Percentiles rank a stretch among this genome's conserved stretches.
Evolutionary conservation across 2,888 invertebrate genomes (phyloP).

Genomic region (Spicauda simplicius): DNA sequence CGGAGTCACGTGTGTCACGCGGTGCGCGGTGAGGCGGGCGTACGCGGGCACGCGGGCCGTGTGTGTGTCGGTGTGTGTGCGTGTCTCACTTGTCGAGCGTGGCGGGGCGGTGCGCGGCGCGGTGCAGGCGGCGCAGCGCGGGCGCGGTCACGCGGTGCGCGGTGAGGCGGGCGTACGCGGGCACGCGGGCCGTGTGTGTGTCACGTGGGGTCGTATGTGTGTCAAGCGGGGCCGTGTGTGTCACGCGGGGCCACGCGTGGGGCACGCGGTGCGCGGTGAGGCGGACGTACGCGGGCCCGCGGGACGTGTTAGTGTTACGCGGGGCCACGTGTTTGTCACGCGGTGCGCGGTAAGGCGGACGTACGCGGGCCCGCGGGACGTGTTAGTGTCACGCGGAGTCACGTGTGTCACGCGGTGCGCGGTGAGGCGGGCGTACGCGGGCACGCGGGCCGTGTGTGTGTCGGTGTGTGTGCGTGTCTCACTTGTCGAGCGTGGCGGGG

Average conservation of each 20-base stretch:
- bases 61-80: neutral
- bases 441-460: conserved; percentile 46
- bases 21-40: conserved; percentile 50
- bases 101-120: conserved; percentile 15
- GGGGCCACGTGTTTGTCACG: no score
- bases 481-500: conserved; percentile 56
- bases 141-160: conserved; percentile 56
- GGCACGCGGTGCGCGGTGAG: no score
- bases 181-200: no score
- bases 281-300: no score
- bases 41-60: conserved; percentile 50
- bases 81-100: conserved; percentile 56
- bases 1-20: conserved; percentile 11
- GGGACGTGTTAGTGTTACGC: no score
- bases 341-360: no score
- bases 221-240: no score
- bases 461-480: conserved; percentile 6
- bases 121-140: conserved; percentile 50
- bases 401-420: conserved; percentile 39
- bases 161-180: no score
- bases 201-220: no score
- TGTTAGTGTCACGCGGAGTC: conserved; percentile 56
- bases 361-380: neutral
- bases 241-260: no score
- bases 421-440: conserved; percentile 50